These are phyloP conservation scores for Calameuta idolon DNA, from an alignment of 2,888 invertebrate species.

Conservation along the genomic window DNA sequence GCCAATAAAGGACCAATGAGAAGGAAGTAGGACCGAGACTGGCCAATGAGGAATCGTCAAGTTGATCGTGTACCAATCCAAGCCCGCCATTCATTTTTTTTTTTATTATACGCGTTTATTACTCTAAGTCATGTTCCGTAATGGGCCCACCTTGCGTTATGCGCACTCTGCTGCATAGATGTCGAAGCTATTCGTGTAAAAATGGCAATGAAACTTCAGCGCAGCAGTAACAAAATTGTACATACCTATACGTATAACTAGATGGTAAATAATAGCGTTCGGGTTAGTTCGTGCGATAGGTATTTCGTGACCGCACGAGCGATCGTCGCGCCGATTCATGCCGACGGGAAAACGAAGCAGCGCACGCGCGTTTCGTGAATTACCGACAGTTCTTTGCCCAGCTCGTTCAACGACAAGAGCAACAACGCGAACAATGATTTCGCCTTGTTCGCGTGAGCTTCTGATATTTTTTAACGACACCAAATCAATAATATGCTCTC, in stretches of 20 bases:
- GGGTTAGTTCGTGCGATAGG: background rate
- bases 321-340: background rate
- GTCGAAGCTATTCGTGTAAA: background rate
- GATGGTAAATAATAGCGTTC: background rate
- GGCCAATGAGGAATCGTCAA: background rate
- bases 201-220: background rate
- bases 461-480: background rate
- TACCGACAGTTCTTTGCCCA: background rate
- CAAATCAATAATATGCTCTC: conserved; percentile 19
- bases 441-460: background rate
- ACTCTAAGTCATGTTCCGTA: conserved; percentile 10
- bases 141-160: conserved; percentile 7
- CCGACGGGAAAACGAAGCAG: background rate
- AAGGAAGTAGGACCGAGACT: background rate
- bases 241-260: background rate
- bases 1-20: background rate
- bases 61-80: background rate
- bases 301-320: background rate
- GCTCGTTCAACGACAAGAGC: background rate
- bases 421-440: background rate
- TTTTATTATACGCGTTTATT: conserved; percentile 2
- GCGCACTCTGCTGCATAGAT: background rate
- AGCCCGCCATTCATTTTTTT: background rate
- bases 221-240: background rate
- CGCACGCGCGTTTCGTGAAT: background rate